A percentile compares a stretch with the other conserved stretches of the same genome.
Evolutionary conservation across 2,797 vertebrate species (phyloP).

Genomic region (Coregonus sp.): DNA sequence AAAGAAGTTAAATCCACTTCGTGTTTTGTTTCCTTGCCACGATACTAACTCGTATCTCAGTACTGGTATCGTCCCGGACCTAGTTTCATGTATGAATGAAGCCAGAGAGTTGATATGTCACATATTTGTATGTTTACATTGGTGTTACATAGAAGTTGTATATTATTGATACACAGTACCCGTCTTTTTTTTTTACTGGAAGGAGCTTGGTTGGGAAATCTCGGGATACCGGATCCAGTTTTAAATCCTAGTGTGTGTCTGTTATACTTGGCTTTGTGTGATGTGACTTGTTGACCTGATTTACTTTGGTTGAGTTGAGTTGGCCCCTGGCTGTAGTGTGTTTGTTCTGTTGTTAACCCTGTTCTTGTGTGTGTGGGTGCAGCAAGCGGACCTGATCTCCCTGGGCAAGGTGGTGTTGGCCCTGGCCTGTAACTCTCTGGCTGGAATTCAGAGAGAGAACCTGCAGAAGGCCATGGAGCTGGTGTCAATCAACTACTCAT

Average conservation of each 20-base stretch:
- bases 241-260: not conserved
- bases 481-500: constrained; percentile 99
- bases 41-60: too few relatives aligned
- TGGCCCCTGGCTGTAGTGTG: not conserved
- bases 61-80: too few relatives aligned
- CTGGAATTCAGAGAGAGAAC: constrained; percentile 98
- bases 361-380: constrained; percentile 20
- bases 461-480: constrained; percentile 99
- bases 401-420: constrained; percentile 99
- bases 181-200: too few relatives aligned
- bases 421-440: constrained; percentile 97
- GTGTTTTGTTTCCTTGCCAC: too few relatives aligned
- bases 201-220: too few relatives aligned
- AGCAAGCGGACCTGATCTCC: constrained; percentile 99
- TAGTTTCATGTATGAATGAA: too few relatives aligned
- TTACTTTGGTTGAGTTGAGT: not conserved
- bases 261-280: not conserved
- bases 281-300: not conserved
- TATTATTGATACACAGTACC: too few relatives aligned
- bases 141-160: too few relatives aligned
- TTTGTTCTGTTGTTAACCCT: not conserved
- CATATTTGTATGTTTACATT: too few relatives aligned
- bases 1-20: too few relatives aligned
- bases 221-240: not conserved
- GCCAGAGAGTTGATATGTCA: too few relatives aligned